Evolutionary conservation across 2,113 vertebrate species (phyloP).

Genomic region (Zosterops borbonicus): DNA sequence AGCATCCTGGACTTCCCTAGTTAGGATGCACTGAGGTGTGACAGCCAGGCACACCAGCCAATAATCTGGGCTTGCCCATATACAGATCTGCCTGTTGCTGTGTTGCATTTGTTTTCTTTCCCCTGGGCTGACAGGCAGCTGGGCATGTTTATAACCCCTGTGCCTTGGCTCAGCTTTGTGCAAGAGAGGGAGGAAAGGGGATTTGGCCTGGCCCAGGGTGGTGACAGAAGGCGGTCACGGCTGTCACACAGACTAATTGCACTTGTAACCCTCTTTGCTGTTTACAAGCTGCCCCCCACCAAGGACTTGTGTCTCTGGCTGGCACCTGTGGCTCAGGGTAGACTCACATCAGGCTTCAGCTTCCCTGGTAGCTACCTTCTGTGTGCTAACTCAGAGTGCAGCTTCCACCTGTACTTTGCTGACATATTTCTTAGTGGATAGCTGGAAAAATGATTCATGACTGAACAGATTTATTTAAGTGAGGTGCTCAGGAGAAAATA

Average conservation of each 20-base stretch:
- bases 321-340: neutral
- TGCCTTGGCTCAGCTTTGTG: neutral
- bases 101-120: neutral
- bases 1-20: neutral
- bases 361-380: neutral
- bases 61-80: slow-evolving; percentile 15
- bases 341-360: neutral
- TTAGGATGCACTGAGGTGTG: neutral
- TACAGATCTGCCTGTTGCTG: slow-evolving; percentile 17
- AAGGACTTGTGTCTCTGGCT: neutral
- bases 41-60: neutral
- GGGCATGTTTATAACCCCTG: neutral
- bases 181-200: slow-evolving; percentile 10
- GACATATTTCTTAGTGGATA: neutral
- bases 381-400: neutral
- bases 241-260: slow-evolving; percentile 42
- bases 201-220: neutral
- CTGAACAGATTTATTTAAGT: neutral
- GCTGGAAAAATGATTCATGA: neutral
- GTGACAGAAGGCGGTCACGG: slow-evolving; percentile 28
- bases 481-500: neutral
- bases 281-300: neutral
- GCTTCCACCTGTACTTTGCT: neutral
- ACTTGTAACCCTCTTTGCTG: slow-evolving; percentile 27
- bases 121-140: slow-evolving; percentile 17